Conservation (phyloP, 1,140 invertebrate species). For the Armadillidium nasatum region DNA sequence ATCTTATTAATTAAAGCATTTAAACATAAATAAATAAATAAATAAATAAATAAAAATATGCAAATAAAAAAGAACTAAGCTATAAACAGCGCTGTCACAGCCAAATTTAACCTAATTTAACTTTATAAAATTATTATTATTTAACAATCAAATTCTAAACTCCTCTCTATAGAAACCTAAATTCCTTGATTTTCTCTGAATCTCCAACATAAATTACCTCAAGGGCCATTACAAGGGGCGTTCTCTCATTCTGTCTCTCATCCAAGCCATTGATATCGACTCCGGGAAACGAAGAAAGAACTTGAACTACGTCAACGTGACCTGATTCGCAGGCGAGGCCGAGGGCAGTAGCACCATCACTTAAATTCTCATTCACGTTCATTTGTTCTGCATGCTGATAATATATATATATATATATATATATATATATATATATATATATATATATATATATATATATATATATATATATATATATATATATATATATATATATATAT, state of each 20-base stretch:
- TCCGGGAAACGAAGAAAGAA: conserved; percentile 29
- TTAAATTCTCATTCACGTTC: background rate
- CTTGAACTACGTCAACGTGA: conserved; percentile 53
- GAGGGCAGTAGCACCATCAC: conserved; percentile 80
- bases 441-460: background rate
- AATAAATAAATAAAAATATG: no score
- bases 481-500: background rate
- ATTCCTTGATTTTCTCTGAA: no score
- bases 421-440: background rate
- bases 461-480: background rate
- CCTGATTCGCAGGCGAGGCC: conserved; percentile 88
- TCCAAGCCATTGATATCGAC: conserved; percentile 38
- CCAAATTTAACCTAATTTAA: no score
- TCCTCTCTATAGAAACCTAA: no score
- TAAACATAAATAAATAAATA: no score
- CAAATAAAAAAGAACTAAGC: no score
- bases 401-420: background rate
- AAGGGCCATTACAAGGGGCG: conserved; percentile 37
- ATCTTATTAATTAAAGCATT: no score
- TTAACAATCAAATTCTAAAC: no score
- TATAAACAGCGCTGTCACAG: no score
- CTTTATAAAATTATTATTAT: no score
- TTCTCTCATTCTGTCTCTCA: conserved; percentile 19
- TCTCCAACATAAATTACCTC: conserved; percentile 26
- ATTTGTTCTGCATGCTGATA: background rate